A percentile compares a stretch with the other conserved stretches of the same genome.
These are phyloP conservation scores for Timema podura DNA, from an alignment of 2,888 invertebrate species.

Conservation along the genomic window DNA sequence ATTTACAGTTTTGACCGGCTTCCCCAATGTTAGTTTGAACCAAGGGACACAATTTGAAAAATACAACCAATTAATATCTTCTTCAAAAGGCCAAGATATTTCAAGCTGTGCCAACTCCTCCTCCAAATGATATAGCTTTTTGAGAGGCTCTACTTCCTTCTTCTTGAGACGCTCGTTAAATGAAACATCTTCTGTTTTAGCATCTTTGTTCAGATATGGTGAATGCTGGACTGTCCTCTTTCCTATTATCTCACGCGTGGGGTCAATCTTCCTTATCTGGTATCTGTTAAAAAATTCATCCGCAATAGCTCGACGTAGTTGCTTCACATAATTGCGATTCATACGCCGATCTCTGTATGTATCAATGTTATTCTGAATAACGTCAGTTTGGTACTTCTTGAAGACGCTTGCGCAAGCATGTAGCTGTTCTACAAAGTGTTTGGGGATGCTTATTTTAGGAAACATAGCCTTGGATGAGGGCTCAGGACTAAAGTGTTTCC, in stretches of 20 bases:
- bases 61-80: slow-evolving; percentile 15
- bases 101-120: slow-evolving; percentile 22
- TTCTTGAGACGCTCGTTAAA: slow-evolving; percentile 30
- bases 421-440: slow-evolving; percentile 60
- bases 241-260: slow-evolving; percentile 32
- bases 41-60: neutral
- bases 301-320: slow-evolving; percentile 51
- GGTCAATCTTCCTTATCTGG: slow-evolving; percentile 51
- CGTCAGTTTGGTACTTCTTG: slow-evolving; percentile 51
- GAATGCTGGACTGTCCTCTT: slow-evolving; percentile 39
- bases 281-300: slow-evolving; percentile 57
- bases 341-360: neutral
- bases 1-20: slow-evolving; percentile 50
- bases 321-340: slow-evolving; percentile 38
- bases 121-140: slow-evolving; percentile 18
- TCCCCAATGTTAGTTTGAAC: slow-evolving; percentile 43
- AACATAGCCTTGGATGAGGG: slow-evolving; percentile 52
- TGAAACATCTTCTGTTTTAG: slow-evolving; percentile 49
- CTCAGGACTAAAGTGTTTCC: slow-evolving; percentile 34
- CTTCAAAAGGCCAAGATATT: slow-evolving; percentile 27
- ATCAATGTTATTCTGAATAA: slow-evolving; percentile 27
- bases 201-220: slow-evolving; percentile 31
- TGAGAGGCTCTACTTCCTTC: slow-evolving; percentile 17
- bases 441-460: slow-evolving; percentile 54
- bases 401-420: slow-evolving; percentile 62